These are phyloP conservation scores for Thalassoma bifasciatum DNA, from an alignment of 2,113 vertebrate genomes.

Conservation along the genomic window DNA sequence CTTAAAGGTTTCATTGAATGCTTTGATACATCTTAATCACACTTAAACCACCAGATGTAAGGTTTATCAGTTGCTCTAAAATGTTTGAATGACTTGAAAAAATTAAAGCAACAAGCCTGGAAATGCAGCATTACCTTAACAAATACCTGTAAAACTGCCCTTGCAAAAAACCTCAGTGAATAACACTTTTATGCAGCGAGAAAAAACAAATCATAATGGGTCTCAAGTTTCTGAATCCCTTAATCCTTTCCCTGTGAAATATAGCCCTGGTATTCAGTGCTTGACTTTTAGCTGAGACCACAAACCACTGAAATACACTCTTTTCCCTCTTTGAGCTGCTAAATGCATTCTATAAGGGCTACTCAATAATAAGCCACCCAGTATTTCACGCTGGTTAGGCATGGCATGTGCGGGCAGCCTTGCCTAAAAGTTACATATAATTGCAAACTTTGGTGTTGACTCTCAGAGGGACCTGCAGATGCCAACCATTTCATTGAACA, in stretches of 20 bases:
- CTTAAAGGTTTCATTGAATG: slow-evolving; percentile 5
- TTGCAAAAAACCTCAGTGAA: too few species aligned
- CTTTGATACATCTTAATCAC: too few species aligned
- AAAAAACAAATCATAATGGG: neutral
- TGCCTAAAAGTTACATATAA: slow-evolving; percentile 24
- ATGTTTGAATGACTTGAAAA: neutral
- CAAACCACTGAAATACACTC: slow-evolving; percentile 16
- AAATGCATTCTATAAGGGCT: slow-evolving; percentile 28
- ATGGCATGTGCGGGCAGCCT: slow-evolving; percentile 25
- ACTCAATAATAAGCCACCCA: slow-evolving; percentile 35
- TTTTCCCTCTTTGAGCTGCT: slow-evolving; percentile 7
- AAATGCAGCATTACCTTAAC: neutral
- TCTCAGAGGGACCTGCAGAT: slow-evolving; percentile 21
- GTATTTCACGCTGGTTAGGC: slow-evolving; percentile 5
- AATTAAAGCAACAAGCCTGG: neutral
- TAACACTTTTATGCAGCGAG: too few species aligned
- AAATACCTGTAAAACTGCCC: neutral
- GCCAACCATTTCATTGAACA: slow-evolving; percentile 12
- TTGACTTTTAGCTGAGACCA: slow-evolving; percentile 6
- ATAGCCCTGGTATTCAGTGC: neutral
- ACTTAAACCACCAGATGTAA: neutral
- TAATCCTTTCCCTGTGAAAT: too few species aligned
- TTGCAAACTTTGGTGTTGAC: neutral
- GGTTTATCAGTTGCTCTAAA: neutral
- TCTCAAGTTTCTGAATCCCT: neutral